A percentile compares a stretch with the other conserved stretches of the same genome.
Conservation (phyloP, 2,113 vertebrate genomes). For the Rhinolophus ferrumequinum region DNA sequence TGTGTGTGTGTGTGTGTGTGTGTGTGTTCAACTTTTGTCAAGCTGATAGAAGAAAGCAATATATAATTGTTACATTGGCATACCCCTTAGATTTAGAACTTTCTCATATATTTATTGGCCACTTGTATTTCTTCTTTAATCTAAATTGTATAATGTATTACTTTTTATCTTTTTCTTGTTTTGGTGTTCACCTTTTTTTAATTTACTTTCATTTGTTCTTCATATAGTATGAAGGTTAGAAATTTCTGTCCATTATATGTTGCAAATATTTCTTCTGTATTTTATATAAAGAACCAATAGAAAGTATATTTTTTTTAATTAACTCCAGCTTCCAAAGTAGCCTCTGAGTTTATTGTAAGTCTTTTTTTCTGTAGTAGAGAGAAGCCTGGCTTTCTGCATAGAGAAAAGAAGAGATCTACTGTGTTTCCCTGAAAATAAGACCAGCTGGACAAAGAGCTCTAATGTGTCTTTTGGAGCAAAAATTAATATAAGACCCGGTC, state of each 20-base stretch:
- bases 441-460: too few species aligned
- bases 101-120: not conserved
- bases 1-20: not conserved
- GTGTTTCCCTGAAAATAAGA: too few species aligned
- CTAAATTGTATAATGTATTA: not conserved
- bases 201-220: not conserved
- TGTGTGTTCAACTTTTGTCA: not conserved
- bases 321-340: not conserved
- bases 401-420: not conserved
- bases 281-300: not conserved
- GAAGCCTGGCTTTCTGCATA: not conserved
- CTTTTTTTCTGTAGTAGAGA: not conserved
- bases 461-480: too few species aligned
- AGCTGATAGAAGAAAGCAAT: not conserved
- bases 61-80: not conserved
- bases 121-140: slow-evolving; percentile 14
- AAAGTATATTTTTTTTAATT: not conserved
- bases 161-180: not conserved
- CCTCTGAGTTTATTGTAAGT: not conserved
- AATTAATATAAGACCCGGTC: too few species aligned
- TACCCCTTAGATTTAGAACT: not conserved
- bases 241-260: not conserved
- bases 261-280: not conserved
- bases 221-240: not conserved
- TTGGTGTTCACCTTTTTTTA: not conserved